Conservation (phyloP, 2,113 vertebrate genomes). For the Guaruba guarouba region DNA sequence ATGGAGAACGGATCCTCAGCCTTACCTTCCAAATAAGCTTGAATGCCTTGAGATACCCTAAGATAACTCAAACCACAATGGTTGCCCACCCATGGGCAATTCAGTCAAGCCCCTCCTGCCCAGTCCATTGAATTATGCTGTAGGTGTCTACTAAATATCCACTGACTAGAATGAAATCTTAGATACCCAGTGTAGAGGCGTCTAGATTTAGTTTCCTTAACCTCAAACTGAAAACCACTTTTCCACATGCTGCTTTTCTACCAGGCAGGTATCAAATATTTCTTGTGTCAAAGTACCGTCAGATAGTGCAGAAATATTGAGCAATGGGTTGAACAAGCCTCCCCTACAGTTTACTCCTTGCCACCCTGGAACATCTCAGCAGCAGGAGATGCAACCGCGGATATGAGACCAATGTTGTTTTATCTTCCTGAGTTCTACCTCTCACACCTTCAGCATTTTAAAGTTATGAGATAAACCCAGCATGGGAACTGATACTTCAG, state of each 20-base stretch:
- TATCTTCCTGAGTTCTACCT: not conserved
- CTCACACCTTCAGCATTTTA: not conserved
- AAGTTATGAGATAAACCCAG: not conserved
- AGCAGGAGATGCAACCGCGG: not conserved
- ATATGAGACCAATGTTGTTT: not conserved
- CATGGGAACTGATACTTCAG: not conserved
- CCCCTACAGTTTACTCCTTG: not conserved
- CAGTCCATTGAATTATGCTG: not conserved
- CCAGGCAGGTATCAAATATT: not conserved
- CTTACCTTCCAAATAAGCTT: not conserved
- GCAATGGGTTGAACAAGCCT: not conserved
- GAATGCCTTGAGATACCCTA: not conserved
- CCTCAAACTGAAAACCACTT: not conserved
- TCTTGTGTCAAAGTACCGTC: not conserved
- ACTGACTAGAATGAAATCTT: not conserved
- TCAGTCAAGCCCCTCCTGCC: not conserved
- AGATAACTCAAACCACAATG: not conserved
- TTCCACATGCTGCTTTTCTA: not conserved
- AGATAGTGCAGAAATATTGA: not conserved
- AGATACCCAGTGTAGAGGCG: not conserved
- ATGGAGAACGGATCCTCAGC: not conserved
- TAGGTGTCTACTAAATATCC: not conserved
- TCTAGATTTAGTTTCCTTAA: not conserved
- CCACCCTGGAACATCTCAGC: not conserved
- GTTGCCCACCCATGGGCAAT: not conserved